Evolutionary conservation across 2,888 invertebrate species (phyloP), one percentile per base, ranked within the genome.

Genomic region (Empis stercorea): DNA sequence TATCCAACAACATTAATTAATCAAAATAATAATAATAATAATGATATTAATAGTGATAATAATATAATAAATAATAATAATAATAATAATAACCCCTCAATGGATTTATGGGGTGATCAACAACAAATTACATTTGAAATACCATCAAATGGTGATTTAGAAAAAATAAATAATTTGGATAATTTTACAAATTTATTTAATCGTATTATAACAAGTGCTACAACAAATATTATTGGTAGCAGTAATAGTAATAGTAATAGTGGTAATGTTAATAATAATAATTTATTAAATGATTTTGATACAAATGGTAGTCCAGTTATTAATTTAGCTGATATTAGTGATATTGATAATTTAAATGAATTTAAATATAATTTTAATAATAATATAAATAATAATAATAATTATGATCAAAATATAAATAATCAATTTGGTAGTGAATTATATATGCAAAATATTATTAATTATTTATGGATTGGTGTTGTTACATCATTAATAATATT

Each of bases 401-500:
- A 47, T n/a, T n/a, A n/a, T n/a, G n/a, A n/a, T n/a, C n/a, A n/a
- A n/a, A n/a, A n/a, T n/a, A n/a, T n/a, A n/a, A n/a, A n/a, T 44
- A 38, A 52, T 43, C 48, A 59, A 49, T 60, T 62, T 46, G 58
- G 61, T 15, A 64, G 59, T 23, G 64, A 61, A 30, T 61, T 63
- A 39, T 66, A 67, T 49, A 64, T 66, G 62, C 65, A 68, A 54
- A 59, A 62, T 42, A 55, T 68, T 37, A 62, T 68, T 38, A 68
- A 67, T 58, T 68, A 68, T 57, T 53, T 68, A 53, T 68, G 67
- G 68, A 63, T 68, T 55, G 68, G 68, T 43, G 64, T 68, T 34
- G 68, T 68, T 48, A 65, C 60, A 41, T 61, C 66, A 2, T 50
- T 68, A 56, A 57, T 68, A 36, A 54, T 67, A 16, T 54, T 67